Percentiles rank a stretch among this genome's conserved stretches.
phyloP scores from a whole-genome alignment of 2,797 vertebrate species.

The Florisuga fusca region DNA sequence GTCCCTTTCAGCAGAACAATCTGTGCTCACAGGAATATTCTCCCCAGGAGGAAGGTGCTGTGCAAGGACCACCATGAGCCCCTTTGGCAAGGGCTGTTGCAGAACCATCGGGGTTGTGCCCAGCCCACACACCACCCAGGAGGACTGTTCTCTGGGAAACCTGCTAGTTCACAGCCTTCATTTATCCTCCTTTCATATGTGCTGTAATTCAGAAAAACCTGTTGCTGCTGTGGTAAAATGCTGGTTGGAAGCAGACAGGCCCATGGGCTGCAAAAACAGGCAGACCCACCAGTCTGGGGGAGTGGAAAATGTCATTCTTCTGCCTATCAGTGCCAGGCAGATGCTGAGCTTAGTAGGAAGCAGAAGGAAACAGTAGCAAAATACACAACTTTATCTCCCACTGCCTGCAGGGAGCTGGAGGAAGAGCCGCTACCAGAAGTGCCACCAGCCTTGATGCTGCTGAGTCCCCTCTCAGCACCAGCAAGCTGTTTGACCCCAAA shows the following conservation, averaged over 20 bases:
- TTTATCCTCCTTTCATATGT: background rate
- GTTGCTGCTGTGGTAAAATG: background rate
- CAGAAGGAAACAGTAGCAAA: background rate
- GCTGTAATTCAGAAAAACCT: background rate
- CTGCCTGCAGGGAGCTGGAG: background rate
- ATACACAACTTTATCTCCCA: background rate
- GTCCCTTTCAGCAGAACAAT: background rate
- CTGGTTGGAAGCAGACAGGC: background rate
- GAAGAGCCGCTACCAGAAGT: background rate
- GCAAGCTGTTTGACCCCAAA: background rate
- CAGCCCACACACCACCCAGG: fast-evolving
- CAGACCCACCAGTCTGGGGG: background rate
- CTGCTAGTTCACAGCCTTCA: background rate
- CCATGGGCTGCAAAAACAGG: background rate
- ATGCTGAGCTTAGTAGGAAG: background rate
- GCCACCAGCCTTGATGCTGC: background rate
- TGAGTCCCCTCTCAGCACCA: background rate
- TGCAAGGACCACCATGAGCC: fast-evolving
- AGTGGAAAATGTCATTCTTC: background rate
- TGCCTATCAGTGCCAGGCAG: background rate
- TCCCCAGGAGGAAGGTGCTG: background rate
- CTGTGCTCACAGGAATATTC: background rate
- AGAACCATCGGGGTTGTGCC: background rate
- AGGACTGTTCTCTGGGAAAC: background rate
- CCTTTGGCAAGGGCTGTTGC: background rate